These are phyloP conservation scores for Ashinkailepas kermadecensis DNA, from an alignment of 2,888 invertebrate genomes.

Conservation along the genomic window DNA sequence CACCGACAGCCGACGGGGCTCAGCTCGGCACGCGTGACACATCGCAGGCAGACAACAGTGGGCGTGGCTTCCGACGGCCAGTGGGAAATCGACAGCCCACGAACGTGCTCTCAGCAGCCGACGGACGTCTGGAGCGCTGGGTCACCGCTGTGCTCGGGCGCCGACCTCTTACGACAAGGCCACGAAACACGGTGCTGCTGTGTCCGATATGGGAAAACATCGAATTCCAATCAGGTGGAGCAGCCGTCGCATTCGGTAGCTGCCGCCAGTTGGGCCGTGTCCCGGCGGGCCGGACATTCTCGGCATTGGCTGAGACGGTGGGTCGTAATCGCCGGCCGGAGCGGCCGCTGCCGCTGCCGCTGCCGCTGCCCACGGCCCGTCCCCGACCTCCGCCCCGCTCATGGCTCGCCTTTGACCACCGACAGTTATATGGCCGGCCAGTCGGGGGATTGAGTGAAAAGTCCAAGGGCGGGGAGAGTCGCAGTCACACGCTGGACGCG, in stretches of 20 bases:
- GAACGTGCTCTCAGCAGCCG: no score
- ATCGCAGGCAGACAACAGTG: no score
- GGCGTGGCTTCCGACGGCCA: no score
- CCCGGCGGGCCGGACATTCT: neutral
- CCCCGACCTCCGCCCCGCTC: neutral
- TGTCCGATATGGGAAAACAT: neutral
- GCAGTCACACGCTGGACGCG: neutral
- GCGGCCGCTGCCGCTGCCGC: neutral
- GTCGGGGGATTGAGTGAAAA: neutral
- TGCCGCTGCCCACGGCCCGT: neutral
- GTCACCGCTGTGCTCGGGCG: no score
- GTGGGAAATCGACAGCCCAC: no score
- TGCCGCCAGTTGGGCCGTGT: neutral
- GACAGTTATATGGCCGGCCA: neutral
- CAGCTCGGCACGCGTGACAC: no score
- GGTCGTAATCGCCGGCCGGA: neutral
- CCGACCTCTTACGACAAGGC: no score
- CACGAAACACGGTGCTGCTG: neutral
- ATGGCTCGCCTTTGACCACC: neutral
- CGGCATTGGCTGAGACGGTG: neutral
- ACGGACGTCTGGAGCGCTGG: no score
- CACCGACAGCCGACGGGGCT: no score
- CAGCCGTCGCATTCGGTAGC: neutral
- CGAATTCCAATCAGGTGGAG: neutral
- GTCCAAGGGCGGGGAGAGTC: neutral